Evolutionary conservation across 2,888 invertebrate genomes (phyloP), one percentile per base, ranked within the genome.

Genomic region (Tuberolachnus salignus): DNA sequence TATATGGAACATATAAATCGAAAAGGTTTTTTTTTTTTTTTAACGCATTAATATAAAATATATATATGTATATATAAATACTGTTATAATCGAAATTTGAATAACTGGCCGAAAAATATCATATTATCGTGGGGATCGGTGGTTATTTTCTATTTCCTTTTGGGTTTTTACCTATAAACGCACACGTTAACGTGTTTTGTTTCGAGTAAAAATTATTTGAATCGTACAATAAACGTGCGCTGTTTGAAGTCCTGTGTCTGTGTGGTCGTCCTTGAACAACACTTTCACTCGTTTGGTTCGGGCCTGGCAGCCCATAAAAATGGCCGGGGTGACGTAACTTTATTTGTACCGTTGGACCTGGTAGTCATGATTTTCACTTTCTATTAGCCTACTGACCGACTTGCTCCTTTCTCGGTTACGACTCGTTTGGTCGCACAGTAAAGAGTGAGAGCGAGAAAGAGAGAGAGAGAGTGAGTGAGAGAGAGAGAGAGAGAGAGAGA

Each of bases 331-430:
- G 78, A 78, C 78, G 78, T 78, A 78, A 78, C 61, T 42, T 78
- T 78, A 51, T 69, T 67, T 69, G 69, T 78, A 78, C 78, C 78
- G 78, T 78, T 78, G 78, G 69, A 78, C 78, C 78, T 57, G 78
- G 67, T 69, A 78, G 78, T 78, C 78, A 69, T 78, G 78, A 78
- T 78, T 78, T 78, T 78, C 78, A 78, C 78, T 78, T 78, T 78
- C 78, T 78, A 78, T 78, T 78, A 78, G 78, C 78, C 78, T 78
- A 78, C 78, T 78, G 78, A 78, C 78, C 78, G 78, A 78, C 78
- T 78, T 78, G 78, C 78, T 69, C 78, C 78, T 78, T 78, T 78
- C 78, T 78, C 67, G 59, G 78, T 78, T 69, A 78, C 67, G 78
- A 78, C 57, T 69, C 34, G 78, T 59, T 78, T 61, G 69, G 78